Evolutionary conservation across 2,113 vertebrate genomes (phyloP).

Genomic region (Malurus melanocephalus): DNA sequence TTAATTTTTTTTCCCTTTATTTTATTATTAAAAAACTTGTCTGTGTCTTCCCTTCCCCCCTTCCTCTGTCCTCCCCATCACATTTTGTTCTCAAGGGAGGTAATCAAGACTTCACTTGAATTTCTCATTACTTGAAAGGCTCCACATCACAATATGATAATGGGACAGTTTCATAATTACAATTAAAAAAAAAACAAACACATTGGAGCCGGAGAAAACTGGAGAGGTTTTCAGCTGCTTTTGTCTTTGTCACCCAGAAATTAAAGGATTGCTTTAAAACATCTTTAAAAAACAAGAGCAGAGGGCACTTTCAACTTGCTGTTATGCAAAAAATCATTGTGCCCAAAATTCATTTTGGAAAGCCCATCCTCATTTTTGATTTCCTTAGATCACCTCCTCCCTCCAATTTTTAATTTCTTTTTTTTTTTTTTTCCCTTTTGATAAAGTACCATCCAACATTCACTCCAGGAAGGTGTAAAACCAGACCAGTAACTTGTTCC

Average conservation of each 20-base stretch:
- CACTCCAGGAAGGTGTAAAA: neutral
- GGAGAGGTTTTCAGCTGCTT: constrained; percentile 32
- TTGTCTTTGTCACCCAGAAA: constrained; percentile 43
- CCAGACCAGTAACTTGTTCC: neutral
- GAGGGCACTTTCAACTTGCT: neutral
- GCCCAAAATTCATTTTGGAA: neutral
- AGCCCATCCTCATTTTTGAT: neutral
- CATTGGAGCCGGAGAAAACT: constrained; percentile 1
- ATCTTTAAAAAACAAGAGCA: neutral
- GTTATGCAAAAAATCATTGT: neutral
- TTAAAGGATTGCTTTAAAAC: constrained; percentile 20
- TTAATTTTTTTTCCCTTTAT: constrained; percentile 56
- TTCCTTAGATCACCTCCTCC: neutral
- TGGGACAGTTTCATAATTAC: constrained; percentile 55
- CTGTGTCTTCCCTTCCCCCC: neutral
- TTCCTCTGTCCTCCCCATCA: constrained; percentile 25
- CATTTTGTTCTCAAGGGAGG: constrained; percentile 53
- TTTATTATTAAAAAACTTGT: constrained; percentile 49
- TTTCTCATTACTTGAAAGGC: constrained; percentile 62
- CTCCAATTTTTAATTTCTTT: neutral
- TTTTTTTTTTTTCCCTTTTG: neutral
- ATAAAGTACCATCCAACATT: neutral
- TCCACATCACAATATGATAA: constrained; percentile 58
- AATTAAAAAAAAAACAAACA: neutral
- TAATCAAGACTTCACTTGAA: constrained; percentile 63